A percentile compares a stretch with the other conserved stretches of the same genome.
These are phyloP conservation scores for Nestor notabilis DNA, from an alignment of 2,113 vertebrate species.

Conservation along the genomic window DNA sequence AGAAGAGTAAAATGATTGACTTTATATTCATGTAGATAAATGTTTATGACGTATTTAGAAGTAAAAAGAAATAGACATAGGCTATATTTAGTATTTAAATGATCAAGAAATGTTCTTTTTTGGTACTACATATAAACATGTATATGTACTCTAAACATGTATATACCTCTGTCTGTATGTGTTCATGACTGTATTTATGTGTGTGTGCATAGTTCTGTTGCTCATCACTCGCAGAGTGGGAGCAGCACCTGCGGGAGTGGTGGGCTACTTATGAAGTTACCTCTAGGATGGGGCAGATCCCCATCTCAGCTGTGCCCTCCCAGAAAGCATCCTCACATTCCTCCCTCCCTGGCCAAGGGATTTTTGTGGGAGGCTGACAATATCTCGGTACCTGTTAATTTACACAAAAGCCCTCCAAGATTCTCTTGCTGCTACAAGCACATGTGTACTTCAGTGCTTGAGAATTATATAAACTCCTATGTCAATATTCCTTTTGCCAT, in stretches of 20 bases:
- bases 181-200: neutral
- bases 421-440: neutral
- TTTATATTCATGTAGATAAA: neutral
- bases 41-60: neutral
- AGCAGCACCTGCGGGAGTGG: neutral
- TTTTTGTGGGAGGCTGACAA: neutral
- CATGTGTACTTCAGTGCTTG: neutral
- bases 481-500: neutral
- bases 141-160: no score
- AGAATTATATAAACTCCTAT: neutral
- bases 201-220: fast-evolving
- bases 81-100: neutral
- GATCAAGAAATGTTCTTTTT: neutral
- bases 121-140: neutral
- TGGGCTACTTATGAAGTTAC: neutral
- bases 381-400: neutral
- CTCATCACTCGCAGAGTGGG: fast-evolving
- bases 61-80: neutral
- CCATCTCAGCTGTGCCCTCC: neutral
- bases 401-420: neutral
- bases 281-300: neutral
- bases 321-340: neutral
- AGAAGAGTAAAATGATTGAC: neutral
- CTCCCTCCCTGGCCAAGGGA: neutral
- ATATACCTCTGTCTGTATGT: neutral